phyloP scores from a whole-genome alignment of 2,113 vertebrate genomes.

The Pluvialis apricaria region DNA sequence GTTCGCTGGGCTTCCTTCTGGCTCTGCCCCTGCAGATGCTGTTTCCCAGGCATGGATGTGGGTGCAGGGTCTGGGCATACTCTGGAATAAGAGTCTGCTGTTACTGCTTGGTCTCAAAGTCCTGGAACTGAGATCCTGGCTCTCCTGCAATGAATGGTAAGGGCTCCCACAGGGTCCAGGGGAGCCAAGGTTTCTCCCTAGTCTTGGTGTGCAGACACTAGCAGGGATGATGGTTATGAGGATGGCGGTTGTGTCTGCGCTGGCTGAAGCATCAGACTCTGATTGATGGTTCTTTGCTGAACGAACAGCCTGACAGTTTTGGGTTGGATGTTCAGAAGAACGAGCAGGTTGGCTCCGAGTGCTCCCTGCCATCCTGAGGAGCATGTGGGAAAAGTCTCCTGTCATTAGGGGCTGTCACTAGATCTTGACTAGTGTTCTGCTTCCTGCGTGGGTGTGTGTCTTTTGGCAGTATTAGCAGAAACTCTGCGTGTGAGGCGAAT shows the following conservation, averaged over 20 bases:
- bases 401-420: neutral
- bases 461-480: neutral
- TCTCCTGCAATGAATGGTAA: constrained; percentile 30
- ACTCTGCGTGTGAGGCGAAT: neutral
- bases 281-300: neutral
- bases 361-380: neutral
- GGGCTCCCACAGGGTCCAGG: neutral
- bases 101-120: constrained; percentile 41
- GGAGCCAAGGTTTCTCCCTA: neutral
- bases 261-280: neutral
- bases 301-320: neutral
- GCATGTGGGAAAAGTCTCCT: neutral
- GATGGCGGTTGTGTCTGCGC: neutral
- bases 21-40: constrained; percentile 46
- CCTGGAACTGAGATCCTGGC: constrained; percentile 33
- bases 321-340: neutral
- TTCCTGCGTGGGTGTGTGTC: neutral
- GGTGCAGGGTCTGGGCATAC: constrained; percentile 32
- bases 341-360: neutral
- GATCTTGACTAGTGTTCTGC: neutral
- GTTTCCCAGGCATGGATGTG: constrained; percentile 18
- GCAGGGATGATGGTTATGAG: neutral
- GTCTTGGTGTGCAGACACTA: neutral
- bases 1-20: neutral
- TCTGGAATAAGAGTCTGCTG: constrained; percentile 36